Percentiles rank a stretch among this genome's conserved stretches.
Evolutionary conservation across 2,113 vertebrate genomes (phyloP).

Genomic region (Poeciliopsis prolifica): DNA sequence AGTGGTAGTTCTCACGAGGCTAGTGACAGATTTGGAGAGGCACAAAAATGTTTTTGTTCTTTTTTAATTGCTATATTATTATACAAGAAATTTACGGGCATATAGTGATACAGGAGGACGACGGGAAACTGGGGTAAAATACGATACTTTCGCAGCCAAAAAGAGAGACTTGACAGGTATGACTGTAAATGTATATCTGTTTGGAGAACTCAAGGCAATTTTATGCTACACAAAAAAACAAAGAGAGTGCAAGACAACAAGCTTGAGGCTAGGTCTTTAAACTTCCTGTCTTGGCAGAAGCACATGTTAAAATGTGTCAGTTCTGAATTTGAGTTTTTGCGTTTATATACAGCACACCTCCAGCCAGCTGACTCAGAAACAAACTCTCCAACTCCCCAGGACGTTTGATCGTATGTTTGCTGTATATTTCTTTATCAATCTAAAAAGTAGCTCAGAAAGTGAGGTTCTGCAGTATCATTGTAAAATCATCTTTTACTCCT

Average conservation of each 20-base stretch:
- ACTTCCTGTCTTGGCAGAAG: constrained; percentile 17
- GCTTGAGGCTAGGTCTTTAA: constrained; percentile 44
- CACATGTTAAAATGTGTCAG: constrained; percentile 8
- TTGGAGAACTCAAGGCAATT: constrained; percentile 31
- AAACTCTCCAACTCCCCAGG: constrained; percentile 29
- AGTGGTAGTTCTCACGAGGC: too few species aligned
- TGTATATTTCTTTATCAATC: constrained; percentile 8
- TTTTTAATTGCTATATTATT: too few species aligned
- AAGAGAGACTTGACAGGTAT: too few species aligned
- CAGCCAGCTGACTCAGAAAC: constrained; percentile 20
- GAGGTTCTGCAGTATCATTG: constrained; percentile 8
- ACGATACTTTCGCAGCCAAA: too few species aligned
- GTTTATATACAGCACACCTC: constrained; percentile 4
- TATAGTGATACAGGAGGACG: too few species aligned
- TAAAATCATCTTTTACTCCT: constrained; percentile 20
- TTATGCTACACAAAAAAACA: constrained; percentile 33
- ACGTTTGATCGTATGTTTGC: constrained; percentile 22
- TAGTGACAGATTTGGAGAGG: too few species aligned
- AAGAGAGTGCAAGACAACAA: constrained; percentile 44
- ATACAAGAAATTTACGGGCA: too few species aligned
- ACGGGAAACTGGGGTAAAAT: too few species aligned
- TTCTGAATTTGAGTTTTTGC: neutral
- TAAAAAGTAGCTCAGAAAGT: neutral
- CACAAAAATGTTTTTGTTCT: too few species aligned
- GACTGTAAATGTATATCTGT: constrained; percentile 13